phyloP scores from a whole-genome alignment of 1,140 invertebrate species.

The Globodera rostochiensis region DNA sequence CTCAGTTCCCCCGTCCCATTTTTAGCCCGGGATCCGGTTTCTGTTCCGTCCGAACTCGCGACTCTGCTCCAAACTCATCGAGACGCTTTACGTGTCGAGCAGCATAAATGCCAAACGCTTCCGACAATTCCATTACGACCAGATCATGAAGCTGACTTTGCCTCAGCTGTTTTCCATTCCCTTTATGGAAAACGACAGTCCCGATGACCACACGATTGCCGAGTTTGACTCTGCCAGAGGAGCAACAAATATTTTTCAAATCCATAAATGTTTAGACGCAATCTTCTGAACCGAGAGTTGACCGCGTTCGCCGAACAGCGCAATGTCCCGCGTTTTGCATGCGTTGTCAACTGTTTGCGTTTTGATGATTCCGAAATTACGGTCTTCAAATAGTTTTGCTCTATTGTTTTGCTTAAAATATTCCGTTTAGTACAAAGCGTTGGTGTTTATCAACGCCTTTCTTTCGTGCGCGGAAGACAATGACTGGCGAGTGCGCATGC shows the following conservation, averaged over 20 bases:
- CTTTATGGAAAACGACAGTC: slow-evolving; percentile 14
- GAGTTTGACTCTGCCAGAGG: background rate
- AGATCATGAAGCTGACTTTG: slow-evolving; percentile 26
- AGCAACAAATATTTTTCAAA: slow-evolving; percentile 8
- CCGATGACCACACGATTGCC: background rate
- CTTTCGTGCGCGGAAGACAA: slow-evolving; percentile 36
- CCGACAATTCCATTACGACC: slow-evolving; percentile 26
- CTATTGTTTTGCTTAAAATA: slow-evolving; percentile 4
- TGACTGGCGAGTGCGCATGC: slow-evolving; percentile 46
- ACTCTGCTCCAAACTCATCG: slow-evolving; percentile 37
- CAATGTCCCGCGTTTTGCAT: slow-evolving; percentile 36
- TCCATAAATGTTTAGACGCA: slow-evolving; percentile 30
- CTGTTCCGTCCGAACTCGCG: slow-evolving; percentile 31
- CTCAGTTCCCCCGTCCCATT: background rate
- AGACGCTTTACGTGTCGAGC: slow-evolving; percentile 30
- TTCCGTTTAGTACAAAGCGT: slow-evolving; percentile 34
- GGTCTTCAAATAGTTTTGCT: slow-evolving; percentile 13
- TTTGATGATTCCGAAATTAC: slow-evolving; percentile 34
- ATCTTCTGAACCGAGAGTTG: slow-evolving; percentile 35
- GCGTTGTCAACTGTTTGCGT: slow-evolving; percentile 39
- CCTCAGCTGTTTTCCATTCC: slow-evolving; percentile 20
- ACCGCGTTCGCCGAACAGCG: slow-evolving; percentile 35
- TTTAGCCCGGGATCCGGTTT: slow-evolving; percentile 36
- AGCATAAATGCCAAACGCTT: slow-evolving; percentile 12
- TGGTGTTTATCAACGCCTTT: slow-evolving; percentile 37